These are phyloP conservation scores for Phymatocera aterrima DNA, from an alignment of 2,888 invertebrate species.

Conservation along the genomic window DNA sequence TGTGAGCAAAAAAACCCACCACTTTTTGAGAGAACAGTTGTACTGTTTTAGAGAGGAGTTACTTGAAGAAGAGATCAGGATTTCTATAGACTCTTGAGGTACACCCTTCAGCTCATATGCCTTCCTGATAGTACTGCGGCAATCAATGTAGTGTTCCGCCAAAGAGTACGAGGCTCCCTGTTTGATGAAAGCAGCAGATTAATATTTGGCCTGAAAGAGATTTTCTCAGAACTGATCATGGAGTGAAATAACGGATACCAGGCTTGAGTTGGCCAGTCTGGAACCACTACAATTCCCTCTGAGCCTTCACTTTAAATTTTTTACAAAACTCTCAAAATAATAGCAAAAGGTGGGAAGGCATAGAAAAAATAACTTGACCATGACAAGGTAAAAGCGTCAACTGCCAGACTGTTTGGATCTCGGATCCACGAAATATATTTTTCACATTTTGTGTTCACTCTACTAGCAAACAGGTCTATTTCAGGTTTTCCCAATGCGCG, in stretches of 20 bases:
- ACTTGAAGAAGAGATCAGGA: constrained; percentile 51
- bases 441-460: constrained; percentile 56
- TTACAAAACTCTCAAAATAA: constrained; percentile 46
- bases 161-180: constrained; percentile 34
- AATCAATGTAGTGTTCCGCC: constrained; percentile 54
- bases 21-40: constrained; percentile 53
- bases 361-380: constrained; percentile 47
- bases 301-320: constrained; percentile 48
- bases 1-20: constrained; percentile 56
- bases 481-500: constrained; percentile 48
- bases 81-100: constrained; percentile 48
- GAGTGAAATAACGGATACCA: constrained; percentile 49
- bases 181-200: constrained; percentile 32
- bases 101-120: constrained; percentile 50
- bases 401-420: constrained; percentile 52
- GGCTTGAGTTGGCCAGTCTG: constrained; percentile 49
- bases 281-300: constrained; percentile 49
- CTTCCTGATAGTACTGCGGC: constrained; percentile 55
- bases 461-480: constrained; percentile 58
- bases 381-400: constrained; percentile 57
- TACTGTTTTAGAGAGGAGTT: constrained; percentile 56
- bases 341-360: constrained; percentile 49
- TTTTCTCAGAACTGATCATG: constrained; percentile 8
- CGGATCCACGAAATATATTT: constrained; percentile 56
- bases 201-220: constrained; percentile 35